Conservation (phyloP, 2,797 vertebrate species). For the Lagorchestes hirsutus region DNA sequence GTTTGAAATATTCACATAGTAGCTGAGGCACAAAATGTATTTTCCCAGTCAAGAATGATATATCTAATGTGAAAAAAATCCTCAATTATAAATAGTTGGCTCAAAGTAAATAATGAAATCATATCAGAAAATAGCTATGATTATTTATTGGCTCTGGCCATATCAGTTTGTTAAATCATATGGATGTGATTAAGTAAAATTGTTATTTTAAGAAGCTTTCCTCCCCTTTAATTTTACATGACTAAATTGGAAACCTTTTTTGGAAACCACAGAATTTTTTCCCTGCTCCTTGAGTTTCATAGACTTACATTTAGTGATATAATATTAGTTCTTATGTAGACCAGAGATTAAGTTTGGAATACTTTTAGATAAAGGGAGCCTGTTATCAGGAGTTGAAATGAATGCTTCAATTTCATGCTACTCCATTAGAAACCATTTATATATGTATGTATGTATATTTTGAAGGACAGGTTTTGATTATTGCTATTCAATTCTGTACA, state of each 20-base stretch:
- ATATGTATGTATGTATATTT: neutral
- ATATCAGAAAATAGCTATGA: slow-evolving; percentile 86
- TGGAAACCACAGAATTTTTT: slow-evolving; percentile 80
- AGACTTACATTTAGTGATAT: slow-evolving; percentile 76
- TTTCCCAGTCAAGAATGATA: slow-evolving; percentile 64
- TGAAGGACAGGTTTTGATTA: slow-evolving; percentile 60
- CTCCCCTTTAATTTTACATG: slow-evolving; percentile 82
- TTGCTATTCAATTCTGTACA: neutral
- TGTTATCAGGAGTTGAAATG: slow-evolving; percentile 61
- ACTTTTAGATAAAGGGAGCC: slow-evolving; percentile 72
- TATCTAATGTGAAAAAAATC: slow-evolving; percentile 71
- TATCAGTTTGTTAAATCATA: slow-evolving; percentile 86
- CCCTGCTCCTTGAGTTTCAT: slow-evolving; percentile 64
- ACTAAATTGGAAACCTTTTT: slow-evolving; percentile 82
- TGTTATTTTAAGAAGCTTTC: slow-evolving; percentile 85
- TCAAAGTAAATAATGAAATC: slow-evolving; percentile 83
- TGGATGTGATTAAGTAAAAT: slow-evolving; percentile 86
- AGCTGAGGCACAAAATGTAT: slow-evolving; percentile 64
- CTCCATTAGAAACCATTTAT: slow-evolving; percentile 68
- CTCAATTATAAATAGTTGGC: slow-evolving; percentile 80
- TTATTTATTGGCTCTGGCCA: slow-evolving; percentile 88
- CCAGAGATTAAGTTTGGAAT: slow-evolving; percentile 69
- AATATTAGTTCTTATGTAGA: slow-evolving; percentile 79
- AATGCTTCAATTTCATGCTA: slow-evolving; percentile 56
- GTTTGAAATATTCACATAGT: slow-evolving; percentile 73